Percentiles rank a stretch among this genome's conserved stretches.
Evolutionary conservation across 2,113 vertebrate species (phyloP).

Genomic region (Cochlearius cochlearius): DNA sequence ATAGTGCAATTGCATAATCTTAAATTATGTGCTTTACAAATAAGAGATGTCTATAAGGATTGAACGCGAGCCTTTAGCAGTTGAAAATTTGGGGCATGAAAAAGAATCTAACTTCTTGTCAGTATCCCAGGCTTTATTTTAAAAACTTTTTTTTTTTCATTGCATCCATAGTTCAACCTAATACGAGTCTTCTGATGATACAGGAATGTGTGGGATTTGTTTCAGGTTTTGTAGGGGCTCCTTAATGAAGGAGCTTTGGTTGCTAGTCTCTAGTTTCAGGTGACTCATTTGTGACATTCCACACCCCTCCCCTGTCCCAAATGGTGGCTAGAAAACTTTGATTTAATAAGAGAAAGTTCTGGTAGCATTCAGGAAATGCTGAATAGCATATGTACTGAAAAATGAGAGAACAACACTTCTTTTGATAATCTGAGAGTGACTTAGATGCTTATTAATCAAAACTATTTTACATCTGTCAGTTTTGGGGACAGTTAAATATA

Average conservation of each 20-base stretch:
- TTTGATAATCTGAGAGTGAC: neutral
- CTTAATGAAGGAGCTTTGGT: neutral
- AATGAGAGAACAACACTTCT: neutral
- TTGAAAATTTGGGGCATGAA: neutral
- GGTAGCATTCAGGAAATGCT: neutral
- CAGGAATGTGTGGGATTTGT: neutral
- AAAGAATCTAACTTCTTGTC: neutral
- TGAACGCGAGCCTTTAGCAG: neutral
- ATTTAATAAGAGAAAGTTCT: neutral
- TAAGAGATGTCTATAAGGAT: neutral
- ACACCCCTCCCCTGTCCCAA: neutral
- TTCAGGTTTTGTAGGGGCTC: neutral
- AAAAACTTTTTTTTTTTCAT: neutral
- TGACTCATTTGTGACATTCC: neutral
- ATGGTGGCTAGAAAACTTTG: neutral
- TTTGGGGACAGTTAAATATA: neutral
- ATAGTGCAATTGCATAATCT: slow-evolving; percentile 49
- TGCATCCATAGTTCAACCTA: neutral
- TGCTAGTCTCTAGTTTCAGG: neutral
- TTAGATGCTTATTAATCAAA: neutral
- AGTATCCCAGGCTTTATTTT: neutral
- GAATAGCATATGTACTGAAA: neutral
- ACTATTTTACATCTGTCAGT: neutral
- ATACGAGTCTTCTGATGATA: neutral
- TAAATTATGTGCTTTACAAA: slow-evolving; percentile 21